Base-by-base conservation (phyloP, 2,113 vertebrate genomes). In the Labeo catla region DNA sequence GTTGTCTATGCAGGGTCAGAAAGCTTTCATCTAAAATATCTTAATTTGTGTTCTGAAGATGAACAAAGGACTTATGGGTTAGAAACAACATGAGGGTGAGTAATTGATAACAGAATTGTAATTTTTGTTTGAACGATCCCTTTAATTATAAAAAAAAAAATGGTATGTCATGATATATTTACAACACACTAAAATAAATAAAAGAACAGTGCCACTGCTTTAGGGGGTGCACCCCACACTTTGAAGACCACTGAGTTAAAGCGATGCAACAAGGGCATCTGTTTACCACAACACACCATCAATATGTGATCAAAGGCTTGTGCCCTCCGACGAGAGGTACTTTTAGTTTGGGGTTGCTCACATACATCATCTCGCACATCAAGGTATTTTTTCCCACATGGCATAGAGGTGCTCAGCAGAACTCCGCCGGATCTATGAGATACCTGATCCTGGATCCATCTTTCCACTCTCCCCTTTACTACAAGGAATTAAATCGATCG, bases 401-500 rank as follows among this genome's bases (percentile, higher is more conserved):
- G 50, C 45, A 82, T 49, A 19, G 76, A 76, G 12, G 73, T 47
- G 78, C 57, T 43, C 61, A 49, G 45, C n/a, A 47, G 50, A 79
- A 72, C 65, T 45, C 70, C 8, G 47, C 76, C 23, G 52, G 54
- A 73, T 78, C 63, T 74, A 43, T 66, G 78, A 88, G 39, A 78
- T 19, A 73, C 78, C 47, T 50, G 47, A 83, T 83, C 39, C 47
- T 68, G 63, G 85, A 83, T 70, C 78, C 63, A 68, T 66, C 82
- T 76, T 63, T 88, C 76, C 84, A 80, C 74, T 85, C 86, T 89
- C 16, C 63, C 76, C 59, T 28, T 36, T n/a, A 59, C 63, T 84
- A 49, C 59, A 39, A 57, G 80, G 73, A 73, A 68, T n/a, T 10
- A 43, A 84, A 91, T 89, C 87, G 84, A 87, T 90, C 65, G 50